Conservation (phyloP, 2,797 vertebrate species). For the Phrynocephalus guinanensis region DNA sequence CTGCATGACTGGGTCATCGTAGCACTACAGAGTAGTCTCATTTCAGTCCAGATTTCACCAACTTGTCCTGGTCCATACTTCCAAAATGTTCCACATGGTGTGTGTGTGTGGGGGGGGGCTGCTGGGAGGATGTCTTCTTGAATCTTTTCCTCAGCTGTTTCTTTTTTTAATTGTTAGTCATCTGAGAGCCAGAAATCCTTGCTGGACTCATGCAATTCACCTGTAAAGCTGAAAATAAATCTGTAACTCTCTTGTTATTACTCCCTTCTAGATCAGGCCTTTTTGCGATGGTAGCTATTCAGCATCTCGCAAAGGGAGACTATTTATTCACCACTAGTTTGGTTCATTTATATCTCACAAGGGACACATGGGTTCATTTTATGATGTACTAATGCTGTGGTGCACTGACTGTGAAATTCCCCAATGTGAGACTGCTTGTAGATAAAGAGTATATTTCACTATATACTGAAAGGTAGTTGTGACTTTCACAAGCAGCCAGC, state of each 20-base stretch:
- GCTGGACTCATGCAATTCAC: not conserved
- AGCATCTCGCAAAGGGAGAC: not conserved
- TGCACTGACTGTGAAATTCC: not conserved
- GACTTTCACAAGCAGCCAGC: conserved; percentile 3
- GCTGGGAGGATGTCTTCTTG: not conserved
- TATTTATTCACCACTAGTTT: not conserved
- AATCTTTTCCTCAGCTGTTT: not conserved
- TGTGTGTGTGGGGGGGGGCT: too few relatives aligned
- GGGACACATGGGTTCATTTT: not conserved
- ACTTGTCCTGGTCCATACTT: not conserved
- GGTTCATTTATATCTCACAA: not conserved
- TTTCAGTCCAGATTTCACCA: not conserved
- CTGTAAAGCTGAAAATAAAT: not conserved
- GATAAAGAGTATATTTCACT: not conserved
- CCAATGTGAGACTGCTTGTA: not conserved
- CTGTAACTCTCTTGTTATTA: not conserved
- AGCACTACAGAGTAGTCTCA: not conserved
- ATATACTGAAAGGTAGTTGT: not conserved
- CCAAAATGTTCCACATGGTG: not conserved
- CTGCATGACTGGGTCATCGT: not conserved
- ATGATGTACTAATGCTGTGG: not conserved
- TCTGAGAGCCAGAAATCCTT: not conserved
- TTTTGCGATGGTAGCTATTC: too few relatives aligned
- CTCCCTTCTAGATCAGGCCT: not conserved
- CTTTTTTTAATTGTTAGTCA: not conserved